Evolutionary conservation across 2,113 vertebrate genomes (phyloP).

Genomic region (Forbesichthys agassizii): DNA sequence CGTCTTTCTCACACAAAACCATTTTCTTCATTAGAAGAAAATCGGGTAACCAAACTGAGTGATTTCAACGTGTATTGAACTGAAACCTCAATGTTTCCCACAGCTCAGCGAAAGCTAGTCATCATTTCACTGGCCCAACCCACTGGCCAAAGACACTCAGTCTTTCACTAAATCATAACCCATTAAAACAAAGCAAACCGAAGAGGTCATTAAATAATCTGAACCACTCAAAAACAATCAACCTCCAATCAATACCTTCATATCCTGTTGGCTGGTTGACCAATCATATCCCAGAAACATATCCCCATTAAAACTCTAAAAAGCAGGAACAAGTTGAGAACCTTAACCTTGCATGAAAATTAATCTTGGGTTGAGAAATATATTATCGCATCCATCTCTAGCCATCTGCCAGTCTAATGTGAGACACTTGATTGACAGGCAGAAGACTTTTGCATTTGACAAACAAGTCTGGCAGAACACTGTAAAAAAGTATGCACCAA

Average conservation of each 20-base stretch:
- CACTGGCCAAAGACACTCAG: slow-evolving; percentile 52
- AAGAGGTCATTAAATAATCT: slow-evolving; percentile 45
- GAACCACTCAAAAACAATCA: slow-evolving; percentile 53
- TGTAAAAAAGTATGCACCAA: too few relatives aligned
- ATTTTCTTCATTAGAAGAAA: slow-evolving; percentile 21
- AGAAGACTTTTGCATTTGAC: slow-evolving; percentile 5
- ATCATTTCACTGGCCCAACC: slow-evolving; percentile 33
- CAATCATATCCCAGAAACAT: slow-evolving; percentile 10
- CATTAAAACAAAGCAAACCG: slow-evolving; percentile 49
- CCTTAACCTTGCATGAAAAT: neutral
- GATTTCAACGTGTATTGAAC: slow-evolving; percentile 39
- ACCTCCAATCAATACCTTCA: slow-evolving; percentile 47
- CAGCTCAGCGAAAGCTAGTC: slow-evolving; percentile 27
- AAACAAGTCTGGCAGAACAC: neutral
- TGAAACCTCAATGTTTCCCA: slow-evolving; percentile 18
- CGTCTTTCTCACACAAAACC: neutral
- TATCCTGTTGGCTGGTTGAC: slow-evolving; percentile 43
- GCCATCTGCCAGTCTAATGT: neutral
- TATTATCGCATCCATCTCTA: neutral
- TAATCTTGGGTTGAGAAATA: neutral
- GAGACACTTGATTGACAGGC: slow-evolving; percentile 15
- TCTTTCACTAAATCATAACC: slow-evolving; percentile 40
- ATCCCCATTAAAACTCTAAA: neutral
- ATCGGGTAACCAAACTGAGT: slow-evolving; percentile 13
- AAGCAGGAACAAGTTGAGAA: neutral